Conservation (phyloP, 2,113 vertebrate genomes). For the Clupea harengus region DNA sequence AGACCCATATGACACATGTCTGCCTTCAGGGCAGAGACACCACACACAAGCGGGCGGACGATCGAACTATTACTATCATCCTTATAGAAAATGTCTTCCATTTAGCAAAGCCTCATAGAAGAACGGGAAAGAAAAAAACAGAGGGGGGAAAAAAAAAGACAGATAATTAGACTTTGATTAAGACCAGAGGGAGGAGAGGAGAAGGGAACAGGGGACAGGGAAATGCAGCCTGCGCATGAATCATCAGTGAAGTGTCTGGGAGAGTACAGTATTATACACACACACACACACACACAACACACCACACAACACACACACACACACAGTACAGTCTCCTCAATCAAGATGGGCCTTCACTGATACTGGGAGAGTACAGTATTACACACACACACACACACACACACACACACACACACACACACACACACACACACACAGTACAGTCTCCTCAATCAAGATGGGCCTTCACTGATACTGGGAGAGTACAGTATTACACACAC, state of each 20-base stretch:
- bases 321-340: too few species aligned
- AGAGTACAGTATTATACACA: neutral
- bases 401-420: too few species aligned
- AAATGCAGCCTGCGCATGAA: neutral
- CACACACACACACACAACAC: too few species aligned
- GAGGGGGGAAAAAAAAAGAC: neutral
- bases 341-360: too few species aligned
- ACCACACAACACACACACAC: too few species aligned
- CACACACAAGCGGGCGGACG: conserved; percentile 23
- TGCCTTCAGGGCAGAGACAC: conserved; percentile 35
- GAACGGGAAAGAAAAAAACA: neutral
- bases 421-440: too few species aligned
- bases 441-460: too few species aligned
- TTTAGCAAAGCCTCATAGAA: conserved; percentile 28
- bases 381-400: too few species aligned
- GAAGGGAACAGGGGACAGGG: conserved; percentile 14
- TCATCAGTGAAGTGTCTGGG: conserved; percentile 29
- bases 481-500: too few species aligned
- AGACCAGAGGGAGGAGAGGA: conserved; percentile 32
- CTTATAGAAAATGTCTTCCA: conserved; percentile 37
- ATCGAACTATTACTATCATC: conserved; percentile 27
- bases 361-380: too few species aligned
- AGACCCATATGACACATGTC: conserved; percentile 44
- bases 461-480: too few species aligned
- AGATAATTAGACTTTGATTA: conserved; percentile 51